Conservation (phyloP, 1,140 invertebrate genomes). For the Drosophila nikananu region DNA sequence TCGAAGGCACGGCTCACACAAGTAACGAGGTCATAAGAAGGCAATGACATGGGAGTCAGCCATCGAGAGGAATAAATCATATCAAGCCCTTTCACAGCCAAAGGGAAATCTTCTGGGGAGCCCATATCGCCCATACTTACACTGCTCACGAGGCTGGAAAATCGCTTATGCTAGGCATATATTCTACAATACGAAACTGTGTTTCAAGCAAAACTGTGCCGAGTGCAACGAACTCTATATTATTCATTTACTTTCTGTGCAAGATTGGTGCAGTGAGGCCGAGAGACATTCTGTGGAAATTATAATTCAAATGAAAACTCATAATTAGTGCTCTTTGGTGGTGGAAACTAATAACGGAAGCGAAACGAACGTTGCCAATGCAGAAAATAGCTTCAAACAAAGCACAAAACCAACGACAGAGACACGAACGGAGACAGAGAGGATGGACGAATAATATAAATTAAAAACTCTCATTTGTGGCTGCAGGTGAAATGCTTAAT, state of each 20-base stretch:
- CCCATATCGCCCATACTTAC: slow-evolving; percentile 28
- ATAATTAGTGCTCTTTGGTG: slow-evolving; percentile 65
- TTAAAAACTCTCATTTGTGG: slow-evolving; percentile 47
- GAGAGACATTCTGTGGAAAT: slow-evolving; percentile 32
- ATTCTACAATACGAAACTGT: slow-evolving; percentile 6
- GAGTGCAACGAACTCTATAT: slow-evolving; percentile 31
- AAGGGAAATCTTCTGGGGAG: slow-evolving; percentile 1
- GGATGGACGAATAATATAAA: slow-evolving; percentile 42
- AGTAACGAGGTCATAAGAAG: slow-evolving; percentile 54
- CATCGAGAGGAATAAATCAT: slow-evolving; percentile 50
- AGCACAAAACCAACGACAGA: slow-evolving; percentile 46
- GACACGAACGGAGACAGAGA: slow-evolving; percentile 19
- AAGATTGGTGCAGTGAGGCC: slow-evolving; percentile 24
- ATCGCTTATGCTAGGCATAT: slow-evolving; percentile 11
- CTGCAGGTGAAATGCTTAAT: slow-evolving; percentile 77
- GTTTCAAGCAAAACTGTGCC: slow-evolving; percentile 32
- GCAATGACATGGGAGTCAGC: slow-evolving; percentile 56
- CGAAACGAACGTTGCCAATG: slow-evolving; percentile 48
- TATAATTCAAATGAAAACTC: slow-evolving; percentile 52
- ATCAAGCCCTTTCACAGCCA: slow-evolving; percentile 1
- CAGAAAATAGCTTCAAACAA: slow-evolving; percentile 27
- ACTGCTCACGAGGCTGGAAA: slow-evolving; percentile 26
- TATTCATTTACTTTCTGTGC: slow-evolving; percentile 26
- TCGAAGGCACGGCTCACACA: slow-evolving; percentile 43
- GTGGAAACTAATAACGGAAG: slow-evolving; percentile 34